These are phyloP conservation scores for Daptonema setosum DNA, from an alignment of 2,888 invertebrate species.

Conservation along the genomic window DNA sequence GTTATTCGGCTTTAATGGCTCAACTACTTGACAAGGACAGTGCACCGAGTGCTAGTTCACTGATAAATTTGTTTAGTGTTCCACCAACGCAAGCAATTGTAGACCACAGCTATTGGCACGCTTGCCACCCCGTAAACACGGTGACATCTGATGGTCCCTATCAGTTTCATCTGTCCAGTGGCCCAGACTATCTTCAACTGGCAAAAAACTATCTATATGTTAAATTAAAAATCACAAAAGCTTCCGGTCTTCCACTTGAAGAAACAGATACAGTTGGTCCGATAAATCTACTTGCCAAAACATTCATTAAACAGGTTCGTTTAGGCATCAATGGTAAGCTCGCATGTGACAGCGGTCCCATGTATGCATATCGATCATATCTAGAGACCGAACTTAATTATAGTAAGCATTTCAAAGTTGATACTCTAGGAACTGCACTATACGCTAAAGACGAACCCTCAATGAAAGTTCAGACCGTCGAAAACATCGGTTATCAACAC, in stretches of 20 bases:
- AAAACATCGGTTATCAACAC: not conserved
- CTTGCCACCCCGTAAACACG: not conserved
- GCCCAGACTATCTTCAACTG: not conserved
- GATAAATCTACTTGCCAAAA: slow-evolving; percentile 2
- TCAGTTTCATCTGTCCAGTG: slow-evolving; percentile 1
- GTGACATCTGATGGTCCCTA: slow-evolving; percentile 3
- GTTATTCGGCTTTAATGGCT: too few relatives aligned
- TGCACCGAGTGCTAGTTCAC: not conserved
- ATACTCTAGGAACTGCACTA: not conserved
- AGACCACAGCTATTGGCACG: slow-evolving; percentile 1
- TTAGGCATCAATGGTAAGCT: slow-evolving; percentile 2
- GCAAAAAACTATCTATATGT: slow-evolving; percentile 1
- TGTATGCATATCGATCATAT: slow-evolving; percentile 1
- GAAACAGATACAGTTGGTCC: not conserved
- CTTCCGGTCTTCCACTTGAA: not conserved
- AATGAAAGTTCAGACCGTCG: not conserved
- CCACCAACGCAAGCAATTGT: slow-evolving; percentile 3
- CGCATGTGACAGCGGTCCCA: slow-evolving; percentile 1
- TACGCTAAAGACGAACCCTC: not conserved
- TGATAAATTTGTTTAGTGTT: slow-evolving; percentile 1
- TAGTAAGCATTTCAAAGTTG: not conserved
- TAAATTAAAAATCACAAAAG: not conserved
- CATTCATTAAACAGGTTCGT: slow-evolving; percentile 3
- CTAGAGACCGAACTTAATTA: slow-evolving; percentile 1
- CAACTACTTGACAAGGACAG: not conserved